Evolutionary conservation across 2,888 invertebrate species (phyloP), one percentile per base, ranked within the genome.

Genomic region (Heliconius ethilla): DNA sequence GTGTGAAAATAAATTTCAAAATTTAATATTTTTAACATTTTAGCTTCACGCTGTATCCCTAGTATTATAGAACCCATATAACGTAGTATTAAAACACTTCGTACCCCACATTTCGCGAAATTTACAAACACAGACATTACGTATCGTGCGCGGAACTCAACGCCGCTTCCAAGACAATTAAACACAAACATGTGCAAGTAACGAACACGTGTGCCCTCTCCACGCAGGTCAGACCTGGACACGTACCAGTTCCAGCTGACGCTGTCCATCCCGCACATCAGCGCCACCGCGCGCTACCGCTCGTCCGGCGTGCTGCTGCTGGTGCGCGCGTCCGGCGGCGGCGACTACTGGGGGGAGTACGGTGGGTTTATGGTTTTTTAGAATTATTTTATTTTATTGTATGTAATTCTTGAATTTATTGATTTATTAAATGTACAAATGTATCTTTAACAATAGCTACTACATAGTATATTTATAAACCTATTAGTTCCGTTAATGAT

Each of bases 341-440:
- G 98, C 6, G 97, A 98, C 88, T 98, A 98, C 90, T 98, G 97
- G 97, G 98, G 98, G 78, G 97, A 97, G 92, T 98, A 98, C 86
- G 97, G 98, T 97, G 87, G 82, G 87, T 78, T 33, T n/a, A 51
- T 18, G 9, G 0, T 59, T 25, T n/a, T 62, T n/a, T n/a, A 1
- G 1, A 10, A n/a, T 59, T 7, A n/a, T 62, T 10, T 15, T 18
- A 13, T 51, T 51, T 40, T 37, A 10, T 40, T 40, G 11, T 40
- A 40, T 10, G 37, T 37, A 10, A 37, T 37, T 37, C 2, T 10
- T 37, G 10, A 10, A 37, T 11, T 40, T 40, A 11, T 40, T 10
- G 11, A 40, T 40, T 40, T 2, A 40, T 40, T 10, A 37, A 37
- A 37, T 37, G 37, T 37, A 37, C 10, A 10, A 40, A 40, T 40